These are phyloP conservation scores for Epistrophella euchroma DNA, from an alignment of 2,888 invertebrate genomes.

Conservation along the genomic window DNA sequence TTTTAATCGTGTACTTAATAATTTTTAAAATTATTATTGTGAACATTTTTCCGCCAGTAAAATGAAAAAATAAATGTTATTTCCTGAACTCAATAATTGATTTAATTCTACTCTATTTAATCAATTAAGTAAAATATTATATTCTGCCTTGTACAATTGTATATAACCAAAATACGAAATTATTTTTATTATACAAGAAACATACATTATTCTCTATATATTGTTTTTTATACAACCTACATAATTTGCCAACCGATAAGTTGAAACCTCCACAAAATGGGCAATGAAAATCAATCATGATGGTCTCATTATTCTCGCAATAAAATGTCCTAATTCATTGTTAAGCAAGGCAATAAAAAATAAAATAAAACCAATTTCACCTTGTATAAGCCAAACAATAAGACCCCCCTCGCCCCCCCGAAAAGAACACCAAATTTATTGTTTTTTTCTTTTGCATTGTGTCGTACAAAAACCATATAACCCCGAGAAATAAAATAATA, in stretches of 20 bases:
- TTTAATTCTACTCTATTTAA: no score
- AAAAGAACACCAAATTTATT: constrained; percentile 9
- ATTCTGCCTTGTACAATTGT: no score
- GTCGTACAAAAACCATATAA: neutral
- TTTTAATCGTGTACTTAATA: no score
- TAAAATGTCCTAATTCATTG: constrained; percentile 41
- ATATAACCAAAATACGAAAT: no score
- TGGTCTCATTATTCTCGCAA: constrained; percentile 49
- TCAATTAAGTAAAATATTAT: no score
- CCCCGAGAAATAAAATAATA: constrained; percentile 23
- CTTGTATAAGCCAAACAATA: constrained; percentile 28
- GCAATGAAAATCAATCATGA: constrained; percentile 58
- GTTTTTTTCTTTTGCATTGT: neutral
- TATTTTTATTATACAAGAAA: neutral
- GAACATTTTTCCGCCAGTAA: no score
- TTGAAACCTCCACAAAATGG: constrained; percentile 30
- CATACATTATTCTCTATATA: neutral
- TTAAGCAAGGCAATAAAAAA: constrained; percentile 12
- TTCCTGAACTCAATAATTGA: no score
- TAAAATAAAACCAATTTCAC: constrained; percentile 19
- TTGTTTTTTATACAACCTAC: constrained; percentile 13
- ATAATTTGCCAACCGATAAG: constrained; percentile 46
- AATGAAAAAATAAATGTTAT: no score
- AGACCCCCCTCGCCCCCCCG: no score
- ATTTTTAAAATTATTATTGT: no score